Base-by-base conservation (phyloP, 1,140 invertebrate species). In the Holotrichia oblita region DNA sequence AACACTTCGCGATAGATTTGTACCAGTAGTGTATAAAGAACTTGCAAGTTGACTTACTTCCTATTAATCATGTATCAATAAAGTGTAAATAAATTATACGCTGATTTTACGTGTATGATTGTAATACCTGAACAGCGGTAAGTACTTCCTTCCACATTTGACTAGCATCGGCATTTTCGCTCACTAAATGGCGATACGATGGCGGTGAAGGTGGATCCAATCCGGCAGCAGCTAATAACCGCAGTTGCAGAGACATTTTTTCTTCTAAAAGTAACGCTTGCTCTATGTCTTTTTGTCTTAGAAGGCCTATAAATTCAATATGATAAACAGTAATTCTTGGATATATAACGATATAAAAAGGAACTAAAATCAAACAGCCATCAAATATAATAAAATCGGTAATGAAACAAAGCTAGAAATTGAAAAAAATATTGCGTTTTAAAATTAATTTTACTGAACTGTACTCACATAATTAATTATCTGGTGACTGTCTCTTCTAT, bases 271-370 rank as follows among this genome's bases (percentile, higher is more conserved):
- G 87, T 34, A 93, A 86, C 6, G 95, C 95, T 81, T 97, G 94
- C 82, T 97, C 94, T 34, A 92, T 90, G 84, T 98, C 96, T 85
- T 97, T 97, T 75, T 95, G 92, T 44, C 95, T 90, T 82, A 98
- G 87, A 82, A 93, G 89, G 81, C 91, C 94, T 91, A 87, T 82
- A 76, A 87, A 55, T 42, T 55, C 20, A 34, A 34, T 34, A 34
- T 34, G 1, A 34, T 34, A 34, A 34, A 4, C 27, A 34, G 27
- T 34, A 34, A 34, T 34, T 34, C 27, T 34, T 34, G 4, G 27
- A 34, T 34, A 4, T 34, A 34, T 34, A 34, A 34, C 27, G 4
- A 34, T 1, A 34, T 34, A 34, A 4, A 34, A 34, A 34, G 27
- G 27, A 34, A 4, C 27, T 34, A 1, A 34, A 34, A 34, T 34